Percentiles rank a stretch among this genome's conserved stretches.
These are phyloP conservation scores for Camponotus pennsylvanicus DNA, from an alignment of 1,140 invertebrate species.

Conservation along the genomic window DNA sequence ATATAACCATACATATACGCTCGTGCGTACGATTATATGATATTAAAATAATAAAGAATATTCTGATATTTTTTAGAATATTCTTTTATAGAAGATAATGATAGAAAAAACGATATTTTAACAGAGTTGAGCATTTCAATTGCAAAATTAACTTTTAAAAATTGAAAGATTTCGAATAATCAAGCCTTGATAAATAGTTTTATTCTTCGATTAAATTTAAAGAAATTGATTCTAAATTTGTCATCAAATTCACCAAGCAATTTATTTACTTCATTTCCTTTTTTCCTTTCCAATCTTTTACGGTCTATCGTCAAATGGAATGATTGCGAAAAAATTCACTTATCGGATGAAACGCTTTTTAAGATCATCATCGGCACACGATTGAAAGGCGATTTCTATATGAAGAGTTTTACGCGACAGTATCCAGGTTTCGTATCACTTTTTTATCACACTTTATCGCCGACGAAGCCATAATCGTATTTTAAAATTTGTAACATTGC, in stretches of 20 bases:
- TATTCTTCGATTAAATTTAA: neutral
- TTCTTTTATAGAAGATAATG: no score
- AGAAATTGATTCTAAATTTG: neutral
- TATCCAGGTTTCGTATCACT: neutral
- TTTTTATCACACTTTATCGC: neutral
- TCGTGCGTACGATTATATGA: neutral
- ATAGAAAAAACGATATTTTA: neutral
- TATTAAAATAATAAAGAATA: neutral
- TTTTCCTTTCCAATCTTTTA: neutral
- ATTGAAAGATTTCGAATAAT: neutral
- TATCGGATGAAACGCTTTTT: neutral
- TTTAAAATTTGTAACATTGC: conserved; percentile 14
- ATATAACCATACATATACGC: neutral
- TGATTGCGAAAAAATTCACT: neutral
- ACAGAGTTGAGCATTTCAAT: neutral
- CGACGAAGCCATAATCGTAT: neutral
- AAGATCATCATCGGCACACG: neutral
- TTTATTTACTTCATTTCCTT: neutral
- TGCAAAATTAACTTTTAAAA: neutral
- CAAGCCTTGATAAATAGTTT: neutral
- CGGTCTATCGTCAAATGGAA: neutral
- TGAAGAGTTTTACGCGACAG: conserved; percentile 2
- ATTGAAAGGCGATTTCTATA: neutral
- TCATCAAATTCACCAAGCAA: neutral
- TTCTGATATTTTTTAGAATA: neutral